Conservation (phyloP, 2,888 invertebrate genomes). For the Drosophila borborema region DNA sequence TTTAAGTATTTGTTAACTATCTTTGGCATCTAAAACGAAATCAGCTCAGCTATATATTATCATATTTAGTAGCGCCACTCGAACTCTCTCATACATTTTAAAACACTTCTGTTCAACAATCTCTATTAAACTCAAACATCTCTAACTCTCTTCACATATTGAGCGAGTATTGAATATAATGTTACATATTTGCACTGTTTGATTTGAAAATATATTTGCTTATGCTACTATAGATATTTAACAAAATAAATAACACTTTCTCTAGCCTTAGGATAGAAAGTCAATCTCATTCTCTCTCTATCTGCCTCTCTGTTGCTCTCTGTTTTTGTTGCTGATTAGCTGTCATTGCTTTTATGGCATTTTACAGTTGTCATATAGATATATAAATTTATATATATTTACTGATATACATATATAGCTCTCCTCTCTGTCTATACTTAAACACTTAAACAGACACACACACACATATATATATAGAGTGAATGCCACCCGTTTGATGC, state of each 20-base stretch:
- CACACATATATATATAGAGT: slow-evolving; percentile 6
- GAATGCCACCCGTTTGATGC: slow-evolving; percentile 70
- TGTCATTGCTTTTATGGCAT: slow-evolving; percentile 15
- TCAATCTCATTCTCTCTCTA: neutral
- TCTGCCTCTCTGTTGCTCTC: neutral
- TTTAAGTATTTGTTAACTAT: too few relatives aligned
- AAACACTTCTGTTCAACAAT: too few relatives aligned
- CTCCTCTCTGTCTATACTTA: slow-evolving; percentile 39
- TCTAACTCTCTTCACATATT: neutral
- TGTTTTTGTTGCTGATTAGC: slow-evolving; percentile 28
- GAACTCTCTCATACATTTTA: too few relatives aligned
- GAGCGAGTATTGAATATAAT: neutral
- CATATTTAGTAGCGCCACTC: too few relatives aligned
- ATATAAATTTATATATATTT: too few relatives aligned
- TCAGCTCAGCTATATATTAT: too few relatives aligned
- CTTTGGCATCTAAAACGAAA: too few relatives aligned
- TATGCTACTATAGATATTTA: neutral
- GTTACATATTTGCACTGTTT: neutral
- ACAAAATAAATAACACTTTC: slow-evolving; percentile 4
- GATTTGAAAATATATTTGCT: neutral
- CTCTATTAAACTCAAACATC: neutral
- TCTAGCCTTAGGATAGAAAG: neutral
- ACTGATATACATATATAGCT: slow-evolving; percentile 7
- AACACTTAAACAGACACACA: slow-evolving; percentile 13
- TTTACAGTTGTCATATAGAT: slow-evolving; percentile 43